phyloP scores from a whole-genome alignment of 2,888 invertebrate species.

The Noctuana brunneofusca region DNA sequence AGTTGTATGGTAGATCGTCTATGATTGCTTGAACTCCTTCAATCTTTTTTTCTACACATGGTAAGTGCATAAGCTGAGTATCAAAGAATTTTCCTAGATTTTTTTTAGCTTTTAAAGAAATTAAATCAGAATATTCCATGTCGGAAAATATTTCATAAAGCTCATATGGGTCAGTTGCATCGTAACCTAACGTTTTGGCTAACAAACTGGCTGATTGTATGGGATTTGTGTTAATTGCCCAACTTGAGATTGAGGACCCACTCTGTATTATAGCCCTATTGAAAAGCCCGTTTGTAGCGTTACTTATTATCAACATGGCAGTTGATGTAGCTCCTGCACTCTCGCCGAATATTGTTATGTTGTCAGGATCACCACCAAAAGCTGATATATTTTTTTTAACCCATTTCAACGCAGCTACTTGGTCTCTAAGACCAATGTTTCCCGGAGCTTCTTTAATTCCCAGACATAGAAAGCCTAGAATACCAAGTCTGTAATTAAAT shows the following conservation, averaged over 20 bases:
- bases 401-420: constrained; percentile 73
- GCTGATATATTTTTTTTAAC: constrained; percentile 70
- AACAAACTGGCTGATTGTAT: constrained; percentile 62
- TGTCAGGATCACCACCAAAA: constrained; percentile 73
- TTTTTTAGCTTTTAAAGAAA: constrained; percentile 53
- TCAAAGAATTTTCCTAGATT: constrained; percentile 64
- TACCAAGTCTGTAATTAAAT: constrained; percentile 72
- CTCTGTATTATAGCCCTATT: constrained; percentile 70
- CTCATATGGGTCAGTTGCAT: constrained; percentile 62
- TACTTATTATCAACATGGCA: constrained; percentile 60
- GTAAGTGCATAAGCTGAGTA: constrained; percentile 63
- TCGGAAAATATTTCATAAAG: constrained; percentile 62
- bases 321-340: constrained; percentile 69
- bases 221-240: constrained; percentile 68
- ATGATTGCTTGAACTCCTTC: constrained; percentile 61
- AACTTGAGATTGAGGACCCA: constrained; percentile 65
- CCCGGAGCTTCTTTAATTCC: constrained; percentile 72
- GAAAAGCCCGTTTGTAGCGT: constrained; percentile 62
- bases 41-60: constrained; percentile 66
- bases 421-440: constrained; percentile 73
- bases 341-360: constrained; percentile 73
- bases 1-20: constrained; percentile 65
- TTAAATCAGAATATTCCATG: constrained; percentile 52
- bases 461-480: constrained; percentile 68
- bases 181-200: constrained; percentile 60